A percentile compares a stretch with the other conserved stretches of the same genome.
Conservation (phyloP, 2,888 invertebrate species). For the Tipula helvola region DNA sequence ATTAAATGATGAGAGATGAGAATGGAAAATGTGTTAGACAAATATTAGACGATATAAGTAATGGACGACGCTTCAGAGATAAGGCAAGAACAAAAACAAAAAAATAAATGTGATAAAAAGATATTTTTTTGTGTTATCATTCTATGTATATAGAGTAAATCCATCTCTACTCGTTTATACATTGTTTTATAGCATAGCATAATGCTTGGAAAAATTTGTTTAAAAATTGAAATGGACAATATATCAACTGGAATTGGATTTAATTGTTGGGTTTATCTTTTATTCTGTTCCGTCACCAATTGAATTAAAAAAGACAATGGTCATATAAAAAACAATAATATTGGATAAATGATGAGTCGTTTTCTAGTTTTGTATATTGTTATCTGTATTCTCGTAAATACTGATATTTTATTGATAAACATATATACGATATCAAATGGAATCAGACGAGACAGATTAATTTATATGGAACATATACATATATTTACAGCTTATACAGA, state of each 20-base stretch:
- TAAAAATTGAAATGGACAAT: not conserved
- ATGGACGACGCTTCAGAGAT: not conserved
- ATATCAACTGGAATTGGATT: not conserved
- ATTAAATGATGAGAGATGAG: not conserved
- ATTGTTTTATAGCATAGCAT: not conserved
- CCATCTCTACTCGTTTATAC: not conserved
- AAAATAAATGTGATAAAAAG: not conserved
- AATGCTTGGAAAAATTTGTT: not conserved
- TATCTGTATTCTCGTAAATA: not conserved
- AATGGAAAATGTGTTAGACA: not conserved
- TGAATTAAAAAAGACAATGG: not conserved
- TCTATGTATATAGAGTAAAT: not conserved
- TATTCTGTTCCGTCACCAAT: not conserved
- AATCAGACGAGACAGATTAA: not conserved
- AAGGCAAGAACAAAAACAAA: not conserved
- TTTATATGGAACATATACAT: not conserved
- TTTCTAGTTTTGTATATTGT: not conserved
- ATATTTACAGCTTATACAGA: not conserved
- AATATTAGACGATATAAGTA: not conserved
- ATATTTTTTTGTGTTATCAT: not conserved
- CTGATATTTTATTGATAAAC: not conserved
- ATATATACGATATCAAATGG: not conserved
- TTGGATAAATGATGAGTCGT: not conserved
- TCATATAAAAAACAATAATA: not conserved
- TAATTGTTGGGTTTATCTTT: not conserved